phyloP scores from a whole-genome alignment of 2,797 vertebrate species.

The Pelochelys cantorii region DNA sequence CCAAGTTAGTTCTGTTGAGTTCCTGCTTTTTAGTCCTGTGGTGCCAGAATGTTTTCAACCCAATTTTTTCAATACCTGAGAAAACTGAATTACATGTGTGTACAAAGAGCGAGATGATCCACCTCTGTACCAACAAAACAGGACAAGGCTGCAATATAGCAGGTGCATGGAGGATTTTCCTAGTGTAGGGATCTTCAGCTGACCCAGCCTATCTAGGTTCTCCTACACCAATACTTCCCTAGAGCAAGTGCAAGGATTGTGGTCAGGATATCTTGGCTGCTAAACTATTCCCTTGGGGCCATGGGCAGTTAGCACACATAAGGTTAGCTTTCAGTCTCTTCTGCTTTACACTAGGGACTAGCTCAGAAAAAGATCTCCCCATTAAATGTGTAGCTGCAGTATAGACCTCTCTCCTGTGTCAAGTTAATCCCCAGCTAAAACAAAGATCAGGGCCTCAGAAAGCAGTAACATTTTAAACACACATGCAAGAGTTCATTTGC shows the following conservation, averaged over 20 bases:
- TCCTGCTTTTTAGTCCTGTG: background rate
- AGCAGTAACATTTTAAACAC: background rate
- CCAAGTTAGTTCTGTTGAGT: background rate
- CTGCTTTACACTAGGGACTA: background rate
- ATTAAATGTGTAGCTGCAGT: background rate
- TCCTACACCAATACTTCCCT: background rate
- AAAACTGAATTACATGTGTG: background rate
- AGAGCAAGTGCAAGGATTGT: background rate
- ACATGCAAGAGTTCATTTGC: background rate
- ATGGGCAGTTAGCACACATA: background rate
- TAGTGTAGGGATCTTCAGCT: background rate
- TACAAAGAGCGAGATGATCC: fast-evolving
- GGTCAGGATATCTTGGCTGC: fast-evolving
- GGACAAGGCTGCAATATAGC: fast-evolving
- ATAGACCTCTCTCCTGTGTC: background rate
- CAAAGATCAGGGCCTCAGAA: background rate
- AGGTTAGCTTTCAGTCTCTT: background rate
- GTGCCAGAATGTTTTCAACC: background rate
- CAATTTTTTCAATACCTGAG: background rate
- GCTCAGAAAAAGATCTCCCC: background rate
- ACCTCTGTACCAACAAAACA: background rate
- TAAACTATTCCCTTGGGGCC: fast-evolving
- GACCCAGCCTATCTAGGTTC: background rate
- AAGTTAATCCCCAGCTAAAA: background rate
- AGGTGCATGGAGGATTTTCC: background rate